phyloP scores from a whole-genome alignment of 1,140 invertebrate genomes.

The Drosophila sulfurigaster region DNA sequence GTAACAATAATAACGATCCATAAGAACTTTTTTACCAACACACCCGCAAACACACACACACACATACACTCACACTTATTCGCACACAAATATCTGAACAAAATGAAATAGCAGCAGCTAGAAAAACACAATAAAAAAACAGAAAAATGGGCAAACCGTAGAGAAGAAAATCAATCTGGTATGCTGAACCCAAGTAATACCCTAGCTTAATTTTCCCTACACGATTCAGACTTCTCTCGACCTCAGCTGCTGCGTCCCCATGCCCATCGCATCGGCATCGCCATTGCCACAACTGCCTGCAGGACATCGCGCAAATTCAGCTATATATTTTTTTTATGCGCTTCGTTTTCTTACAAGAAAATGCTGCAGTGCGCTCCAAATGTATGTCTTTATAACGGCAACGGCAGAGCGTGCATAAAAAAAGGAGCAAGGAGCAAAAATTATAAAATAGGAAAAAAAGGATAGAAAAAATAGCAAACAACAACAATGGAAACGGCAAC shows the following conservation, averaged over 20 bases:
- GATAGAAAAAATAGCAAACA: slow-evolving; percentile 29
- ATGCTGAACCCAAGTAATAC: slow-evolving; percentile 23
- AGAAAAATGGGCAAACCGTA: slow-evolving; percentile 71
- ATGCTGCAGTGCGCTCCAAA: slow-evolving; percentile 78
- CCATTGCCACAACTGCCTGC: slow-evolving; percentile 29
- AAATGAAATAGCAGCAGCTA: slow-evolving; percentile 32
- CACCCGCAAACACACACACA: background rate
- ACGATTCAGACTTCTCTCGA: slow-evolving; percentile 1
- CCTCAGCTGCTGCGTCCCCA: background rate
- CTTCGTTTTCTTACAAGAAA: slow-evolving; percentile 75
- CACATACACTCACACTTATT: background rate
- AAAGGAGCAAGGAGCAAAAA: slow-evolving; percentile 63
- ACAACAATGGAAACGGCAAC: slow-evolving; percentile 34
- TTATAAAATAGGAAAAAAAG: slow-evolving; percentile 72
- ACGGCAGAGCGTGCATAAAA: slow-evolving; percentile 59
- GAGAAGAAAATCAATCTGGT: slow-evolving; percentile 75
- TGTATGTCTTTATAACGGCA: slow-evolving; percentile 80
- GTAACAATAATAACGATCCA: slow-evolving; percentile 38
- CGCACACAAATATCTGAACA: background rate
- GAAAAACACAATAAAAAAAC: slow-evolving; percentile 70
- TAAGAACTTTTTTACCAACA: slow-evolving; percentile 44
- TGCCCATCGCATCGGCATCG: background rate
- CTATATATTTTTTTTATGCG: slow-evolving; percentile 71
- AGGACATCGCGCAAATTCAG: slow-evolving; percentile 74
- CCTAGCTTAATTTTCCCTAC: background rate